Evolutionary conservation across 2,797 vertebrate genomes (phyloP).

Genomic region (Eulemur coronatus): DNA sequence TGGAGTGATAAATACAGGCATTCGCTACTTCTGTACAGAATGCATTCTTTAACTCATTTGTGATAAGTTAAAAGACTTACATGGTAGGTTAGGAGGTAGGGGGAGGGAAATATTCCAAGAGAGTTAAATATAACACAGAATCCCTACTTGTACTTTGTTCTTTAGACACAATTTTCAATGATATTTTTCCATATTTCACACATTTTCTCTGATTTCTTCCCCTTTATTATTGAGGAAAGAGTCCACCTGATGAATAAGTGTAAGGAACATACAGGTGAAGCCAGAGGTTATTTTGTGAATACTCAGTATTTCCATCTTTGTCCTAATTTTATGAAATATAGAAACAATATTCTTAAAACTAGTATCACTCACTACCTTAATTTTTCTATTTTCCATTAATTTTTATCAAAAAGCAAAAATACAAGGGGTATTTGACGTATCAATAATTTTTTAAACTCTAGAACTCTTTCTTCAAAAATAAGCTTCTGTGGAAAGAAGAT

Average conservation of each 20-base stretch:
- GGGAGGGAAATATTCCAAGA: background rate
- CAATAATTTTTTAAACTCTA: background rate
- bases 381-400: conserved; percentile 23
- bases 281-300: background rate
- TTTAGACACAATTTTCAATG: background rate
- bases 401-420: conserved; percentile 8
- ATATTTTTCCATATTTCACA: background rate
- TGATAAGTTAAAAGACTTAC: background rate
- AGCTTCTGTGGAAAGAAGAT: background rate
- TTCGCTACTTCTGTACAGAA: background rate
- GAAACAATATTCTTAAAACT: conserved; percentile 12
- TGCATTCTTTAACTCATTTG: background rate
- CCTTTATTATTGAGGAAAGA: background rate
- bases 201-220: background rate
- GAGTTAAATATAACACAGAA: background rate
- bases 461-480: background rate
- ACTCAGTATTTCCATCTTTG: background rate
- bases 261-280: background rate
- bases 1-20: background rate
- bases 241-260: background rate
- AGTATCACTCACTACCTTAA: background rate
- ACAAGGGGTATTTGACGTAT: background rate
- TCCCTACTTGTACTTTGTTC: background rate
- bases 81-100: background rate
- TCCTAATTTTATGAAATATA: background rate